Evolutionary conservation across 2,888 invertebrate genomes (phyloP).

Genomic region (Geophilus truncorum): DNA sequence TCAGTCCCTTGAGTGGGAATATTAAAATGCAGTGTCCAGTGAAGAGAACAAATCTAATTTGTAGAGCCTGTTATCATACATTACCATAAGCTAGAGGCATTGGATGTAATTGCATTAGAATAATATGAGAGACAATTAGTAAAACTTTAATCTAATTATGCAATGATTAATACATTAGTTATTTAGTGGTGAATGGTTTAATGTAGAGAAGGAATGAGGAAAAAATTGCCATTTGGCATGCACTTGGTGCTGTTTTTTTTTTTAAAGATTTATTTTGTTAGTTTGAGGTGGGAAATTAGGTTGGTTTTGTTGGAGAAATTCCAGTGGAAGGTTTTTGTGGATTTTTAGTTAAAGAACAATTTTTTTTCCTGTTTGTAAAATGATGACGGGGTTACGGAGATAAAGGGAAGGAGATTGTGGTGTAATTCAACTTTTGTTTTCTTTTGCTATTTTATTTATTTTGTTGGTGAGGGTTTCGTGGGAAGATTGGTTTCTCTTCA

Average conservation of each 20-base stretch:
- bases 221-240: neutral
- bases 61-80: constrained; percentile 9
- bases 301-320: neutral
- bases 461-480: neutral
- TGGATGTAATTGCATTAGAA: constrained; percentile 12
- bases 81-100: constrained; percentile 16
- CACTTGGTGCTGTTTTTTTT: neutral
- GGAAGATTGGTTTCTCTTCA: neutral
- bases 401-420: too few relatives aligned
- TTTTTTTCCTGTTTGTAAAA: too few relatives aligned
- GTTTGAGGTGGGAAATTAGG: neutral
- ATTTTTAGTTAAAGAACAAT: too few relatives aligned
- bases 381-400: too few relatives aligned
- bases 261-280: neutral
- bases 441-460: neutral
- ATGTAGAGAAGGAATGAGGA: neutral
- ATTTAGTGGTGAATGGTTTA: neutral
- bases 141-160: neutral
- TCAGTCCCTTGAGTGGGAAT: neutral
- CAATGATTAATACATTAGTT: constrained; percentile 5
- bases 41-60: constrained; percentile 16
- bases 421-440: too few relatives aligned
- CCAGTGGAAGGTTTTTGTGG: neutral
- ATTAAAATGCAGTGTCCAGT: neutral
- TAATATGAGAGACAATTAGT: constrained; percentile 15